Evolutionary conservation across 2,888 invertebrate genomes (phyloP).

Genomic region (Drosophila emarginata): DNA sequence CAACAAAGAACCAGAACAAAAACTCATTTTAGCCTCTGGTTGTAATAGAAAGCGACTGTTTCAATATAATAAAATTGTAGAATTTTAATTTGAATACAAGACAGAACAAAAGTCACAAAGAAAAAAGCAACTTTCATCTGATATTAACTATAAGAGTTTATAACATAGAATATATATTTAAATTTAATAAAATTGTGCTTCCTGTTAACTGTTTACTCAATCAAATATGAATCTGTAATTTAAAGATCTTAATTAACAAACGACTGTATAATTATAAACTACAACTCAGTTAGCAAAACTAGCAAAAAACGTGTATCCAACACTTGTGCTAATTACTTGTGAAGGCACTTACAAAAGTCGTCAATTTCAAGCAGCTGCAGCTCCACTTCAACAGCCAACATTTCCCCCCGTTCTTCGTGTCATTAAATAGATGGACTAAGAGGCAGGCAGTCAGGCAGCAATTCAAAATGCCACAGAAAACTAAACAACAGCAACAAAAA

Average conservation of each 20-base stretch:
- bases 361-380: constrained; percentile 40
- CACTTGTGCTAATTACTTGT: constrained; percentile 7
- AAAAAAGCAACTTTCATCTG: no score
- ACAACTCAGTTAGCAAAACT: constrained; percentile 1
- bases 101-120: no score
- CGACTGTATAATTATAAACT: background rate
- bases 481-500: constrained; percentile 4
- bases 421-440: constrained; percentile 32
- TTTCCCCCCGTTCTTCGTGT: constrained; percentile 14
- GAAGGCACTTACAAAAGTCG: constrained; percentile 7
- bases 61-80: no score
- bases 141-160: no score
- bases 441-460: background rate
- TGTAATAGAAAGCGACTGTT: no score
- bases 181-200: background rate
- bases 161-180: no score
- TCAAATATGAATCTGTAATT: constrained; percentile 1
- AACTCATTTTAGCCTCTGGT: no score
- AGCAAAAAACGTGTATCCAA: constrained; percentile 4
- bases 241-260: constrained; percentile 6
- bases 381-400: constrained; percentile 50
- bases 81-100: no score
- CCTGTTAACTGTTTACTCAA: background rate
- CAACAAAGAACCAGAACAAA: no score
- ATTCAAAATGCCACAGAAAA: background rate